These are phyloP conservation scores for Cantharis lateralis DNA, from an alignment of 2,888 invertebrate species.

Conservation along the genomic window DNA sequence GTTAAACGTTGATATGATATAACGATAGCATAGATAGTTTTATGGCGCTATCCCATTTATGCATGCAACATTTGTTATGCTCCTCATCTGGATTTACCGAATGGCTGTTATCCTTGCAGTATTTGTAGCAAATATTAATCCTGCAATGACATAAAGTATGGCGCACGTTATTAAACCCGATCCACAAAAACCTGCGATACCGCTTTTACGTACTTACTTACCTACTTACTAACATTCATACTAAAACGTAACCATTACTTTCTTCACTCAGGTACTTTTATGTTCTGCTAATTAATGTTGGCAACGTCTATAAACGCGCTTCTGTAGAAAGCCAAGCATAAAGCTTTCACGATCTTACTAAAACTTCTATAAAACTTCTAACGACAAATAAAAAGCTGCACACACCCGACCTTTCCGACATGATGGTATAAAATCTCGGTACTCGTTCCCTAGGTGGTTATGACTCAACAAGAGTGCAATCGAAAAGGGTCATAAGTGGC, in stretches of 20 bases:
- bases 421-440: constrained; percentile 45
- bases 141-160: constrained; percentile 39
- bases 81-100: constrained; percentile 40
- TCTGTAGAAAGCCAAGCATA: constrained; percentile 6
- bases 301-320: constrained; percentile 25
- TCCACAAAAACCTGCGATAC: constrained; percentile 30
- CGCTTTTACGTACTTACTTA: background rate
- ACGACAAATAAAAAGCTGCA: constrained; percentile 32
- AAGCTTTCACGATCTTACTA: constrained; percentile 22
- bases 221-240: background rate
- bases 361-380: constrained; percentile 36
- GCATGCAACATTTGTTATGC: constrained; percentile 40
- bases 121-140: constrained; percentile 42
- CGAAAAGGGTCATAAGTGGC: constrained; percentile 45
- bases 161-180: constrained; percentile 36
- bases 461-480: constrained; percentile 48
- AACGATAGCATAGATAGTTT: constrained; percentile 39
- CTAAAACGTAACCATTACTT: constrained; percentile 26
- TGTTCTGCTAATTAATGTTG: constrained; percentile 24
- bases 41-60: constrained; percentile 40
- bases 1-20: constrained; percentile 34
- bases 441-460: constrained; percentile 48
- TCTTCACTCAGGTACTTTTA: constrained; percentile 25
- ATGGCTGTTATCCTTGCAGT: constrained; percentile 38
- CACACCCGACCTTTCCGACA: constrained; percentile 32